Percentiles rank a stretch among this genome's conserved stretches.
These are phyloP conservation scores for Karalla daura DNA, from an alignment of 2,797 vertebrate species.

Conservation along the genomic window DNA sequence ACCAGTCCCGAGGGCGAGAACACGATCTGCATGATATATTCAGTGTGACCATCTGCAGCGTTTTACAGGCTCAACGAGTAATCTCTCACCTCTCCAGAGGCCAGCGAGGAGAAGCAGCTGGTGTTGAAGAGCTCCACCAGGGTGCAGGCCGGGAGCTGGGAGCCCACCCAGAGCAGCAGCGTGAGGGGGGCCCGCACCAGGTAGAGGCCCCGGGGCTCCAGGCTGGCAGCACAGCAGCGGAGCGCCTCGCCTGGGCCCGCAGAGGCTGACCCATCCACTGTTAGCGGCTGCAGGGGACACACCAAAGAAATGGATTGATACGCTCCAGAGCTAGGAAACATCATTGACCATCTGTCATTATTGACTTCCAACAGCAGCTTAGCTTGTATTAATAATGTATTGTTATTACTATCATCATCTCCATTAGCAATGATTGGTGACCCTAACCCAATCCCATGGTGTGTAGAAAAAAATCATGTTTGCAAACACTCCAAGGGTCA, in stretches of 20 bases:
- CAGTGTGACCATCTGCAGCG: no score
- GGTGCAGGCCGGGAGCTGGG: slow-evolving; percentile 59
- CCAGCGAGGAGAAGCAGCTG: slow-evolving; percentile 77
- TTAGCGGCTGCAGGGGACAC: slow-evolving; percentile 54
- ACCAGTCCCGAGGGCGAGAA: no score
- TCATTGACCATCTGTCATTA: no score
- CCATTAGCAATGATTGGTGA: no score
- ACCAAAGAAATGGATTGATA: neutral
- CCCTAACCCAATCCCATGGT: no score
- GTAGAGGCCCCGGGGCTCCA: slow-evolving; percentile 76
- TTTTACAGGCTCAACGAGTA: no score
- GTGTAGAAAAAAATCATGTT: no score
- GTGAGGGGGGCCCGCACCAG: slow-evolving; percentile 78
- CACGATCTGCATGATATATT: no score
- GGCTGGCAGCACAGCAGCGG: slow-evolving; percentile 76
- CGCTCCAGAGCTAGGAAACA: neutral
- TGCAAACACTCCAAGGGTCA: no score
- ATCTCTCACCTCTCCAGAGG: slow-evolving; percentile 82
- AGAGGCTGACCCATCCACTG: slow-evolving; percentile 1
- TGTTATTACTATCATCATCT: no score
- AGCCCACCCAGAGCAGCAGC: slow-evolving; percentile 85
- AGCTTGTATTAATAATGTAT: no score
- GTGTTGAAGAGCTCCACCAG: slow-evolving; percentile 80
- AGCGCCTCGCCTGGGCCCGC: slow-evolving; percentile 35
- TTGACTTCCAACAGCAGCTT: no score